Base-by-base conservation (phyloP, 2,888 invertebrate species). In the Chaetogeoica ovagalla region DNA sequence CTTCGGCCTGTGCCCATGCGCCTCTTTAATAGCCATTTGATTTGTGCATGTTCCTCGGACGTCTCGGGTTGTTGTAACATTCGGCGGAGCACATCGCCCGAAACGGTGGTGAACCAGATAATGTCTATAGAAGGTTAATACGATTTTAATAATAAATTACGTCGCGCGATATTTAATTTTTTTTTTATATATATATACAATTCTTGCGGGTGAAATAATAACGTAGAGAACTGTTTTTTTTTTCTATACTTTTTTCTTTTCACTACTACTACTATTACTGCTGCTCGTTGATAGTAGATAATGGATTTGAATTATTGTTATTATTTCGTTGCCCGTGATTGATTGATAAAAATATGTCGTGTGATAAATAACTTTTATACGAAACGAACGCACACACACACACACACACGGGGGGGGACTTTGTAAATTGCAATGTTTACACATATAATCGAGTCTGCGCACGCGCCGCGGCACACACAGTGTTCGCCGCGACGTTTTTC, bases 1-100 rank as follows among this genome's bases (percentile, higher is more conserved):
- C 85, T 88, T 87, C 84, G 87, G 88, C 57, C 15, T 79, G 59
- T 63, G 63, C 23, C 71, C 71, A n/a, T 62, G 70, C 2, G 79
- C 57, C 39, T 79, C 79, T 43, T 71, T 79, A 79, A 63, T 71
- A 71, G 79, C 79, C 79, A 79, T 79, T 71, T 63, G 79, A 65
- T 63, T 19, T 79, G 63, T 79, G 63, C 63, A 79, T 71, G 71
- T 79, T 71, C 70, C 59, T 60, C 71, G 43, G 43, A 55, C 13
- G 39, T 23, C 62, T 23, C 23, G 39, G 52, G n/a, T 57, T 79
- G n/a, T 57, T 79, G 48, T 48, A 13, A 13, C 13, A 57, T 63
- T 55, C 19, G 15, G 23, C 63, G 43, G 52, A 13, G 63, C 55
- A 63, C 79, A 79, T 79, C 30, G 63, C 79, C 70, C 55, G 65